A percentile compares a stretch with the other conserved stretches of the same genome.
Conservation (phyloP, 2,113 vertebrate genomes). For the Onychorhynchus coronatus region DNA sequence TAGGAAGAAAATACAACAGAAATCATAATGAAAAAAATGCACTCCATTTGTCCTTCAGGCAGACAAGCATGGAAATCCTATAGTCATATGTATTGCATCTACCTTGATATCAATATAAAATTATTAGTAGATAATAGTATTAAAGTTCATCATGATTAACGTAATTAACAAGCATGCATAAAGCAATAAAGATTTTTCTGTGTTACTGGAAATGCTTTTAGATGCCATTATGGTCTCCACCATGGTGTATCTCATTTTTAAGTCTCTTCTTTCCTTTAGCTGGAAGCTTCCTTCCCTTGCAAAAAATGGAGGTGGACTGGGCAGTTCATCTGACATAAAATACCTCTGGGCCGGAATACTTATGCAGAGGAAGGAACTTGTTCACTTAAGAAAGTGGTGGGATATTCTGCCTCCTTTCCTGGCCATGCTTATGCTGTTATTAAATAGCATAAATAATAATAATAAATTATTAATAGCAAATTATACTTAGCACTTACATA, state of each 20-base stretch:
- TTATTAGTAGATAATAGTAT: slow-evolving; percentile 44
- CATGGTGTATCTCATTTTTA: slow-evolving; percentile 29
- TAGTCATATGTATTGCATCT: background rate
- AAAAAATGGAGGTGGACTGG: background rate
- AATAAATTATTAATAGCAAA: slow-evolving; percentile 53
- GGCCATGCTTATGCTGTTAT: background rate
- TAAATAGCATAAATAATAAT: slow-evolving; percentile 43
- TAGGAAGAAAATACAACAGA: slow-evolving; percentile 7
- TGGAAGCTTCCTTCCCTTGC: slow-evolving; percentile 26
- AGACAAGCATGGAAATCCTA: background rate
- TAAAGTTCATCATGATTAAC: slow-evolving; percentile 32
- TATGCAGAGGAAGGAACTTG: slow-evolving; percentile 39
- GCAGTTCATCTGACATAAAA: slow-evolving; percentile 16
- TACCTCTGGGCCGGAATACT: slow-evolving; percentile 28
- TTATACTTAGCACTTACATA: slow-evolving; percentile 34
- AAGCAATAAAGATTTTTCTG: slow-evolving; percentile 45
- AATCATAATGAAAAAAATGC: slow-evolving; percentile 27
- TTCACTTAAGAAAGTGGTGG: slow-evolving; percentile 39
- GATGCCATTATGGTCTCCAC: slow-evolving; percentile 40
- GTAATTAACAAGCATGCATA: slow-evolving; percentile 44
- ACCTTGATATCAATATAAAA: slow-evolving; percentile 9
- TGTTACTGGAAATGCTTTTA: slow-evolving; percentile 63
- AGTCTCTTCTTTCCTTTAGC: slow-evolving; percentile 21
- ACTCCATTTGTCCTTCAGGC: slow-evolving; percentile 39
- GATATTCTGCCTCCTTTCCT: slow-evolving; percentile 18